phyloP scores from a whole-genome alignment of 2,888 invertebrate species.

The Eutolmus rufibarbis region DNA sequence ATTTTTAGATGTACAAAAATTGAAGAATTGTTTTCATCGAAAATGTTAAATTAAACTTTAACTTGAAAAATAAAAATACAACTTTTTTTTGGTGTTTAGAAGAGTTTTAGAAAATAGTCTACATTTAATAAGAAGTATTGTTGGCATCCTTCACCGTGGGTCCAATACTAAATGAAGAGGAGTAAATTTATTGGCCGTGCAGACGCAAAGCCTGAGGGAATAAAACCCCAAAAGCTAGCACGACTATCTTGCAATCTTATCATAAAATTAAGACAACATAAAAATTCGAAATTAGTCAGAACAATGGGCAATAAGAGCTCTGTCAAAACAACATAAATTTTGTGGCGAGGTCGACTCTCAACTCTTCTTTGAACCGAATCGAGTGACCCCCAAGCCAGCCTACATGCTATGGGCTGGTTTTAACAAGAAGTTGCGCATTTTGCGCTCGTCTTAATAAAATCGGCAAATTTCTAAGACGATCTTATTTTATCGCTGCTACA shows the following conservation, averaged over 20 bases:
- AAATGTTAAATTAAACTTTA: too few relatives aligned
- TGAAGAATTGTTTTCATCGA: too few relatives aligned
- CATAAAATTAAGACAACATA: slow-evolving; percentile 12
- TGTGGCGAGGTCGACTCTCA: neutral
- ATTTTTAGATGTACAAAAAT: too few relatives aligned
- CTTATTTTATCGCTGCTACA: neutral
- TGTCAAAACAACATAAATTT: neutral
- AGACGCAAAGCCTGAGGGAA: neutral
- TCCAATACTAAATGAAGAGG: neutral
- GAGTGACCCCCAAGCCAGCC: neutral
- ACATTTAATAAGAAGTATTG: neutral
- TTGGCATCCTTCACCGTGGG: neutral
- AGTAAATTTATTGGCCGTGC: neutral
- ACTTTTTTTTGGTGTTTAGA: too few relatives aligned
- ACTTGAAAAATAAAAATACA: too few relatives aligned
- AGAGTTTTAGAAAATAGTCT: neutral
- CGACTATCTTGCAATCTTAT: neutral
- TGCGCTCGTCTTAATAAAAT: neutral
- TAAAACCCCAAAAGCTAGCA: neutral
- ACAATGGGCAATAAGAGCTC: slow-evolving; percentile 23
- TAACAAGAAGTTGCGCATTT: neutral
- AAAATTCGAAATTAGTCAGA: slow-evolving; percentile 15
- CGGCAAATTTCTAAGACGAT: neutral
- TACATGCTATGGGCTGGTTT: neutral
- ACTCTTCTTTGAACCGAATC: neutral